Conservation (phyloP, 2,113 vertebrate species). For the Bujurquina vittata region DNA sequence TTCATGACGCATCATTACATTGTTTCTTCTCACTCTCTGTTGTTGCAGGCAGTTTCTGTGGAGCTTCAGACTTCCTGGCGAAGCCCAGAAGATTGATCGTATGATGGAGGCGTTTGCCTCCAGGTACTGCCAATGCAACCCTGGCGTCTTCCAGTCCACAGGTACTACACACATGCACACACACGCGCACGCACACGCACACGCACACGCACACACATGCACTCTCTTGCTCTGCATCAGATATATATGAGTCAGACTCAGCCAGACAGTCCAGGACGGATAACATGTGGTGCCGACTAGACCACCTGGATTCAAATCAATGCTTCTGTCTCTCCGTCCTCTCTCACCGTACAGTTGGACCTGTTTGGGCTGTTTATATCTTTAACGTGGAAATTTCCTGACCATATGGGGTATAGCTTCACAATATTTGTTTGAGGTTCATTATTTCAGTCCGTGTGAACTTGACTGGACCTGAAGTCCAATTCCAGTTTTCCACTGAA, state of each 20-base stretch:
- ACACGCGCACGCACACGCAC: constrained; percentile 23
- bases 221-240: constrained; percentile 23
- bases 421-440: neutral
- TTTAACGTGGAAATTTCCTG: neutral
- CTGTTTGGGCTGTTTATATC: constrained; percentile 6
- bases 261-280: constrained; percentile 28
- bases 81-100: constrained; percentile 97
- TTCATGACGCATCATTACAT: neutral
- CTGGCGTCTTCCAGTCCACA: constrained; percentile 98
- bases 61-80: constrained; percentile 97
- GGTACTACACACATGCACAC: constrained; percentile 76
- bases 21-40: constrained; percentile 2
- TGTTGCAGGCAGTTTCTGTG: constrained; percentile 93
- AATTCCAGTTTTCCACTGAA: neutral
- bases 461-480: neutral
- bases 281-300: constrained; percentile 22
- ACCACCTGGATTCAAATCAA: constrained; percentile 47
- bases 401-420: neutral
- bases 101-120: constrained; percentile 99
- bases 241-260: constrained; percentile 51
- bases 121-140: constrained; percentile 97
- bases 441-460: neutral
- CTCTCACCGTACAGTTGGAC: constrained; percentile 15
- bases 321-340: constrained; percentile 30
- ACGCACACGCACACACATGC: constrained; percentile 33